Percentiles rank a stretch among this genome's conserved stretches.
phyloP scores from a whole-genome alignment of 2,797 vertebrate species.

The Synanceia verrucosa region DNA sequence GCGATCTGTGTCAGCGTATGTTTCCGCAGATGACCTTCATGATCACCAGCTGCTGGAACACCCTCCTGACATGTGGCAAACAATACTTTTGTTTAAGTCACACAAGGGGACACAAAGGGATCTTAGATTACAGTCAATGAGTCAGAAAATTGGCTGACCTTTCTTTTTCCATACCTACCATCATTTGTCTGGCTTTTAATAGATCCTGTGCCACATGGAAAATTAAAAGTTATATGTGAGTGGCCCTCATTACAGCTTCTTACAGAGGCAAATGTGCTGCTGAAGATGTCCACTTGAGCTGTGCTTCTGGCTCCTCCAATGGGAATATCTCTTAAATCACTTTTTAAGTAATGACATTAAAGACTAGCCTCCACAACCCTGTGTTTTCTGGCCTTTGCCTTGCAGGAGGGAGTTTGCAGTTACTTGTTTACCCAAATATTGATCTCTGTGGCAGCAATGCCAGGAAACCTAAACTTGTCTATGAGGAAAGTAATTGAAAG shows the following conservation, averaged over 20 bases:
- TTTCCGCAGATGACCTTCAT: conserved; percentile 55
- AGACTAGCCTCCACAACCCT: conserved; percentile 15
- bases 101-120: conserved; percentile 28
- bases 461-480: not conserved
- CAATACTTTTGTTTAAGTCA: conserved; percentile 39
- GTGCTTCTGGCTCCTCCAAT: not conserved
- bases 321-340: conserved; percentile 45
- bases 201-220: conserved; percentile 54
- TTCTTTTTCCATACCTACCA: conserved; percentile 47
- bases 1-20: not conserved
- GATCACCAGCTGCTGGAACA: conserved; percentile 42
- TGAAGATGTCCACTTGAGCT: conserved; percentile 12
- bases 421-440: conserved; percentile 42
- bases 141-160: conserved; percentile 62
- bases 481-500: conserved; percentile 21
- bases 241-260: conserved; percentile 31
- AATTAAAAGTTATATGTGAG: conserved; percentile 61
- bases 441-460: conserved; percentile 25
- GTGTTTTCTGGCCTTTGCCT: conserved; percentile 21
- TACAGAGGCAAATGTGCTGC: conserved; percentile 5
- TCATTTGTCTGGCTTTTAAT: conserved; percentile 64
- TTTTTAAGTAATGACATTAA: conserved; percentile 42
- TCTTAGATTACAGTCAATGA: conserved; percentile 57
- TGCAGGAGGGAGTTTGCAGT: conserved; percentile 14
- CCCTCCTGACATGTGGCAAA: conserved; percentile 55